phyloP scores from a whole-genome alignment of 2,888 invertebrate genomes.

The Aporophyla nigra region DNA sequence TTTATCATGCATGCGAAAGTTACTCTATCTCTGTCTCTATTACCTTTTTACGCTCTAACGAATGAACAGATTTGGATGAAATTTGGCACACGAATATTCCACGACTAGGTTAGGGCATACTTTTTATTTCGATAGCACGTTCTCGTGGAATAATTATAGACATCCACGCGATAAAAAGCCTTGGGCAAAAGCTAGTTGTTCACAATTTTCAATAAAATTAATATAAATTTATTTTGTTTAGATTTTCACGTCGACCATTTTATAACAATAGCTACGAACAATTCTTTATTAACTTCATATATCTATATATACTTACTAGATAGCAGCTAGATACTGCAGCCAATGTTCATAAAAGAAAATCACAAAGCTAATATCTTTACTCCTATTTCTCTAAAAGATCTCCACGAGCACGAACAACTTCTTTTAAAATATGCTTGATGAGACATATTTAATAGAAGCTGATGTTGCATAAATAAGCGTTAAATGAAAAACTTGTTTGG shows the following conservation, averaged over 20 bases:
- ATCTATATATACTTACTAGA: constrained; percentile 12
- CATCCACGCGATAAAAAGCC: background rate
- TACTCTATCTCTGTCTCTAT: background rate
- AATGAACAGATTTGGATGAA: background rate
- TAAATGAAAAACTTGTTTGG: constrained; percentile 42
- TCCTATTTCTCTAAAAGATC: constrained; percentile 33
- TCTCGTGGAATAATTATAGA: background rate
- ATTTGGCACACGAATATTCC: background rate
- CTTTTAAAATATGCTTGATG: constrained; percentile 58
- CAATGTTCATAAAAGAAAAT: constrained; percentile 34
- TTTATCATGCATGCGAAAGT: background rate
- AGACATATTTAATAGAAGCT: constrained; percentile 52
- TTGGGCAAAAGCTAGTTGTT: background rate
- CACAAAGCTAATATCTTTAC: constrained; percentile 38
- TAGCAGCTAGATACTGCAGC: constrained; percentile 2
- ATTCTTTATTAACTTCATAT: constrained; percentile 19
- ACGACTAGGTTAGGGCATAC: background rate
- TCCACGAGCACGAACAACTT: constrained; percentile 27
- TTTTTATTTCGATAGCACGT: background rate
- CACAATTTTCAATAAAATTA: background rate
- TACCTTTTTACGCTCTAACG: background rate
- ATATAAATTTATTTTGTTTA: background rate
- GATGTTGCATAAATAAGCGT: constrained; percentile 56
- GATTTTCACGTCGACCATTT: background rate
- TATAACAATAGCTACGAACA: background rate